Percentiles rank a stretch among this genome's conserved stretches.
Evolutionary conservation across 2,888 invertebrate genomes (phyloP).

Genomic region (Nemoura dubitans): DNA sequence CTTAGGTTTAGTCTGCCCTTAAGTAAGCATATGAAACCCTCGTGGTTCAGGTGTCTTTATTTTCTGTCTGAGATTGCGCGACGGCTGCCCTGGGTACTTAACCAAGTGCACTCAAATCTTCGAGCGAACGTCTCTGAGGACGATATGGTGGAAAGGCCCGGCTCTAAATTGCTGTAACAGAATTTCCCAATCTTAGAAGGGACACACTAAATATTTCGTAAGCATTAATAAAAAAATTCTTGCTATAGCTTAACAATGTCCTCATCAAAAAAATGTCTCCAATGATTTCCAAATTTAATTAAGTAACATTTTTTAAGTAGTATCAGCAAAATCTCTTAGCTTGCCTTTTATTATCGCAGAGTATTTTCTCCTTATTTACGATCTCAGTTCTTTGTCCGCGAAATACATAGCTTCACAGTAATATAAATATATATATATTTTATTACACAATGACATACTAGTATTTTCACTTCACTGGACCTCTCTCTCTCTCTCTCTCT

Average conservation of each 20-base stretch:
- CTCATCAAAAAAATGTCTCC: conserved; percentile 4
- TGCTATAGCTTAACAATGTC: neutral
- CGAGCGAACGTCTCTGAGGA: too few species aligned
- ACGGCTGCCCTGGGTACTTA: neutral
- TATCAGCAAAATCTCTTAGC: conserved; percentile 9
- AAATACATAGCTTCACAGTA: neutral
- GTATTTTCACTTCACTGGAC: conserved; percentile 12
- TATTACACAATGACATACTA: neutral
- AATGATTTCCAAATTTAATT: neutral
- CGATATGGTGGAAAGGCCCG: neutral
- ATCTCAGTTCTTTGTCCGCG: neutral
- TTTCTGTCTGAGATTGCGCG: neutral
- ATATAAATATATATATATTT: neutral
- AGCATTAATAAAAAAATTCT: conserved; percentile 3
- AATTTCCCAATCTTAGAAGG: neutral
- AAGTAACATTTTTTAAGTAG: neutral
- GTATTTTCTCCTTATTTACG: neutral
- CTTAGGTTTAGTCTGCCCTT: neutral
- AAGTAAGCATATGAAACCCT: conserved; percentile 1
- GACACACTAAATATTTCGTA: neutral
- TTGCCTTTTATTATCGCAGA: neutral
- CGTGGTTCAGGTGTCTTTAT: neutral
- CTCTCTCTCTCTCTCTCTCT: too few species aligned
- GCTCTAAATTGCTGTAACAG: neutral
- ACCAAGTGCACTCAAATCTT: neutral